A percentile compares a stretch with the other conserved stretches of the same genome.
These are phyloP conservation scores for Agonopterix alstromeriana DNA, from an alignment of 2,888 invertebrate genomes.

Conservation along the genomic window DNA sequence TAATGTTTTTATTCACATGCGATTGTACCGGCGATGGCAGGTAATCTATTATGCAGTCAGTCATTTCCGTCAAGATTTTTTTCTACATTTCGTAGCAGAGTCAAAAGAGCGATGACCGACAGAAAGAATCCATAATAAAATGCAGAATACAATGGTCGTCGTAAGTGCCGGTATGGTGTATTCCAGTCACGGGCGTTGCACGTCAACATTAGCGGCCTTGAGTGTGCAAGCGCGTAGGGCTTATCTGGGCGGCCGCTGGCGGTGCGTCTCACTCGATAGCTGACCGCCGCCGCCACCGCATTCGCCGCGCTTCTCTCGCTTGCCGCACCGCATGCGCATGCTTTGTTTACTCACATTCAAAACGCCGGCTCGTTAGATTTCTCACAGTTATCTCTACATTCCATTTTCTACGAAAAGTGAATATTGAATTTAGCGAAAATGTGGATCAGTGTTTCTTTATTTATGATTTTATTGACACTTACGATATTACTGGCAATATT, in stretches of 20 bases:
- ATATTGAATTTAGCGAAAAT: constrained; percentile 23
- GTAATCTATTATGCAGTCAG: too few species aligned
- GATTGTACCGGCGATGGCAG: too few species aligned
- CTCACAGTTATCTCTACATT: constrained; percentile 8
- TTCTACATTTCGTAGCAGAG: not conserved
- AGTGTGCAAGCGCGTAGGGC: constrained; percentile 37
- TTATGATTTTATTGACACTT: constrained; percentile 38
- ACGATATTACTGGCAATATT: constrained; percentile 43
- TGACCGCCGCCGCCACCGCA: constrained; percentile 30
- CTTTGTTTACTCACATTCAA: constrained; percentile 49
- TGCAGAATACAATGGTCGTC: not conserved
- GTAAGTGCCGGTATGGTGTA: constrained; percentile 35
- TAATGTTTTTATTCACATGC: too few species aligned
- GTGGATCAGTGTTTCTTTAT: constrained; percentile 41
- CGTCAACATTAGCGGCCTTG: constrained; percentile 59
- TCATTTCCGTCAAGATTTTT: not conserved
- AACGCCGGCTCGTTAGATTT: constrained; percentile 38
- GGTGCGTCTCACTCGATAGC: constrained; percentile 47
- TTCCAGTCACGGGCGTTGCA: constrained; percentile 57
- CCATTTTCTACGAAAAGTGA: constrained; percentile 13
- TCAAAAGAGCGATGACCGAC: not conserved
- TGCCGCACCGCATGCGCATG: constrained; percentile 24
- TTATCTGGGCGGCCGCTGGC: constrained; percentile 46
- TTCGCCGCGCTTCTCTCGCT: constrained; percentile 17
- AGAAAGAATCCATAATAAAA: not conserved